phyloP scores from a whole-genome alignment of 2,113 vertebrate genomes.

The Diadophis punctatus region DNA sequence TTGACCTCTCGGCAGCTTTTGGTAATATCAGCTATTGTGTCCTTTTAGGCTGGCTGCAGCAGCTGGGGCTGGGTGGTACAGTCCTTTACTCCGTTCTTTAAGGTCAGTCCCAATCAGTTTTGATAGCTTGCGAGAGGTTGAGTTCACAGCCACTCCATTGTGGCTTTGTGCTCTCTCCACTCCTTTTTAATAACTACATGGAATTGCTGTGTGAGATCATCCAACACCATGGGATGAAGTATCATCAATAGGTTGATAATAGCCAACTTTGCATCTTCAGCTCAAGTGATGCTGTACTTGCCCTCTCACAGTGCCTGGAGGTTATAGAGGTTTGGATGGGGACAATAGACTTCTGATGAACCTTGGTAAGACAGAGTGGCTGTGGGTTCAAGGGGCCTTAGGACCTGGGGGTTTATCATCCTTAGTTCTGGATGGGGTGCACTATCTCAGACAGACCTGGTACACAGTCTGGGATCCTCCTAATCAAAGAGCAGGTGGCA shows the following conservation, averaged over 20 bases:
- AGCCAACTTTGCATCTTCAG: not conserved
- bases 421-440: no score
- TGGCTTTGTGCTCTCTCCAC: not conserved
- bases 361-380: not conserved
- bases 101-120: not conserved
- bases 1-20: not conserved
- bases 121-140: not conserved
- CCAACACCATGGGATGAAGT: not conserved
- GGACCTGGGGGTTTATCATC: not conserved
- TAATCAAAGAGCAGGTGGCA: no score
- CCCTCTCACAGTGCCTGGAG: not conserved
- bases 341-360: not conserved
- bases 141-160: not conserved
- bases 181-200: no score
- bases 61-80: not conserved
- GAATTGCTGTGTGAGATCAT: not conserved
- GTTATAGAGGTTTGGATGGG: not conserved
- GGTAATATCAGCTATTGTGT: not conserved
- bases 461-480: no score
- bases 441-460: no score
- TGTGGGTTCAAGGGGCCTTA: not conserved
- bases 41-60: not conserved
- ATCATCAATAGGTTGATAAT: not conserved
- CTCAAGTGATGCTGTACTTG: not conserved
- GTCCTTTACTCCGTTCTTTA: not conserved